Evolutionary conservation across 2,797 vertebrate species (phyloP), one percentile per base, ranked within the genome.

Genomic region (Sebastes cheni): DNA sequence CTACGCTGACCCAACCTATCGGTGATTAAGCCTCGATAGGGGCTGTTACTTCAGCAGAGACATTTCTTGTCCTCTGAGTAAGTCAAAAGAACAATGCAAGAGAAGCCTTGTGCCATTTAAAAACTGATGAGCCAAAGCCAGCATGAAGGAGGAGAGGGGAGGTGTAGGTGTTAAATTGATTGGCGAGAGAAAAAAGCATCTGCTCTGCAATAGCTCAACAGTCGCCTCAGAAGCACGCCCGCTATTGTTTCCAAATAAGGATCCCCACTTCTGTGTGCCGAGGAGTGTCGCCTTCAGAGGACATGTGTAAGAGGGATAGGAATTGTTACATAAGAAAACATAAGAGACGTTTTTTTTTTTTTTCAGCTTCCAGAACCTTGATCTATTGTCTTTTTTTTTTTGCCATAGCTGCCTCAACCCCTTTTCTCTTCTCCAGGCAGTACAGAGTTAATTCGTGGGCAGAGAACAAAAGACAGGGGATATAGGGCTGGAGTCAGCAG

Each of bases 91-190:
- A 93, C 90, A 91, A 92, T 91, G 81, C 67, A 58, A 84, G 83
- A 91, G n/a, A 64, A 81, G 89, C 77, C 84, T 86, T 60, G 82
- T 91, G 92, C 92, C 88, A 91, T 93, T 92, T 91, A 85, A 86
- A 54, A 90, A 92, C 77, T 88, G 90, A 93, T 90, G 91, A 90
- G 91, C 84, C 86, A 72, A 85, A 88, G 90, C 91, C 89, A 76
- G 84, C 80, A 34, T 77, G 91, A 87, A 87, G 86, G 90, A 88
- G 83, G 75, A 83, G 90, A 90, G 87, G 89, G 87, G 88, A 88
- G 85, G 89, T 91, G 91, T 92, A 91, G 93, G 91, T 94, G 92
- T 94, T 94, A 86, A 92, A 90, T 92, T 94, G 92, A 94, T 94
- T 91, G 92, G 90, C 77, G 93, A 91, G 86, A 90, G 89, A 88